Conservation (phyloP, 2,113 vertebrate species). For the Psilopsiagon aurifrons region DNA sequence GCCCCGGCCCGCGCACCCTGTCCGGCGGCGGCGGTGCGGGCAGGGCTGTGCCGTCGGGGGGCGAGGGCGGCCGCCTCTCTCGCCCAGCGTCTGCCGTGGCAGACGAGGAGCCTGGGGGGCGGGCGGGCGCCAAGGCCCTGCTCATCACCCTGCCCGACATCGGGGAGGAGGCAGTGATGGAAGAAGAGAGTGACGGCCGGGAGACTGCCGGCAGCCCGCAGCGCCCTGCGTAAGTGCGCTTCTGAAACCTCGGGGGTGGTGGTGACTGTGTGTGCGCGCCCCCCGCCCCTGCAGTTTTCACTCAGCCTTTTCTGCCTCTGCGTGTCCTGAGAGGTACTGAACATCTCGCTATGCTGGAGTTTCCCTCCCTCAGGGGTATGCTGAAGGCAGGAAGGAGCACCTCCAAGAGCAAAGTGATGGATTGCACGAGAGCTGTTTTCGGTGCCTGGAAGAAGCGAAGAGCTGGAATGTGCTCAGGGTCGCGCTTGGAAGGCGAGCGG, state of each 20-base stretch:
- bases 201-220: neutral
- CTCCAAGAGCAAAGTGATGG: rapidly evolving
- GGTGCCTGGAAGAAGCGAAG: neutral
- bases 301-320: too few species aligned
- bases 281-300: neutral
- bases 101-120: neutral
- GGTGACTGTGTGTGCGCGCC: neutral
- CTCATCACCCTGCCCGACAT: slow-evolving; percentile 64
- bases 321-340: neutral
- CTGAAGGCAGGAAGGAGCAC: too few species aligned
- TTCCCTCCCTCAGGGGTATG: rapidly evolving
- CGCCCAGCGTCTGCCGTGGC: neutral
- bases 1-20: too few species aligned
- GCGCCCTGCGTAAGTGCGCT: slow-evolving; percentile 46
- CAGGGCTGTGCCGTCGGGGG: neutral
- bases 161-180: slow-evolving; percentile 65
- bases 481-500: too few species aligned
- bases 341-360: neutral
- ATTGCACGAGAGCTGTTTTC: neutral
- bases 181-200: neutral
- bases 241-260: rapidly evolving
- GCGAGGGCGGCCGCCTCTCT: neutral
- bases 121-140: neutral
- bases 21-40: neutral
- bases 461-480: neutral